phyloP scores from a whole-genome alignment of 2,888 invertebrate genomes.

The Tenthredo livida region DNA sequence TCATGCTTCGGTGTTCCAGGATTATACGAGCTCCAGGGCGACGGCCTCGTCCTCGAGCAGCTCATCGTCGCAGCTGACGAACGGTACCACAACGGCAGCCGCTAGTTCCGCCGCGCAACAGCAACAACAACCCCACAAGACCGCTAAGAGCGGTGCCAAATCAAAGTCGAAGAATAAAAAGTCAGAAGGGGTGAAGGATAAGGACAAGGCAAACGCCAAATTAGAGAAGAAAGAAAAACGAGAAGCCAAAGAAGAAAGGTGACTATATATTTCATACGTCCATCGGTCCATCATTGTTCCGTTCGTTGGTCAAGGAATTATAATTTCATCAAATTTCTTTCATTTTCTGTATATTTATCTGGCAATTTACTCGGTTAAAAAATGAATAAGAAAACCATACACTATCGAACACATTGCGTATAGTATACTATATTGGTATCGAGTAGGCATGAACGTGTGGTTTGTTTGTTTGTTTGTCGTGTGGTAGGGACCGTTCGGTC shows the following conservation, averaged over 20 bases:
- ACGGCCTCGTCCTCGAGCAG: slow-evolving; percentile 70
- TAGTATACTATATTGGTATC: neutral
- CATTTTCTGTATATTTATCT: neutral
- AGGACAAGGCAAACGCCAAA: slow-evolving; percentile 61
- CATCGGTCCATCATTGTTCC: neutral
- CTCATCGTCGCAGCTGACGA: slow-evolving; percentile 63
- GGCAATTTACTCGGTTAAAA: neutral
- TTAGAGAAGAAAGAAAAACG: slow-evolving; percentile 71
- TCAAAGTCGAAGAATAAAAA: slow-evolving; percentile 72
- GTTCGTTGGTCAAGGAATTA: neutral
- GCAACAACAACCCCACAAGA: slow-evolving; percentile 64
- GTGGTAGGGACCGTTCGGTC: slow-evolving; percentile 57
- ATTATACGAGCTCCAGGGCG: slow-evolving; percentile 74
- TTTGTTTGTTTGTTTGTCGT: slow-evolving; percentile 36
- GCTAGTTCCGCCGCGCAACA: slow-evolving; percentile 66
- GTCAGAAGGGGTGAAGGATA: slow-evolving; percentile 67
- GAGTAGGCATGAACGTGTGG: slow-evolving; percentile 7
- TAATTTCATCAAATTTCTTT: neutral
- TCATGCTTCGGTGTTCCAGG: slow-evolving; percentile 63
- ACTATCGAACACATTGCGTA: neutral
- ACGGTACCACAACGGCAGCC: slow-evolving; percentile 67
- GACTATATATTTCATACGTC: slow-evolving; percentile 31
- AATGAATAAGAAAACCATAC: neutral
- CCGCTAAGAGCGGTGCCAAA: slow-evolving; percentile 68
- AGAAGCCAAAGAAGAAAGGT: slow-evolving; percentile 70